Base-by-base conservation (phyloP, 2,888 invertebrate genomes). In the Xiphydria camelus region DNA sequence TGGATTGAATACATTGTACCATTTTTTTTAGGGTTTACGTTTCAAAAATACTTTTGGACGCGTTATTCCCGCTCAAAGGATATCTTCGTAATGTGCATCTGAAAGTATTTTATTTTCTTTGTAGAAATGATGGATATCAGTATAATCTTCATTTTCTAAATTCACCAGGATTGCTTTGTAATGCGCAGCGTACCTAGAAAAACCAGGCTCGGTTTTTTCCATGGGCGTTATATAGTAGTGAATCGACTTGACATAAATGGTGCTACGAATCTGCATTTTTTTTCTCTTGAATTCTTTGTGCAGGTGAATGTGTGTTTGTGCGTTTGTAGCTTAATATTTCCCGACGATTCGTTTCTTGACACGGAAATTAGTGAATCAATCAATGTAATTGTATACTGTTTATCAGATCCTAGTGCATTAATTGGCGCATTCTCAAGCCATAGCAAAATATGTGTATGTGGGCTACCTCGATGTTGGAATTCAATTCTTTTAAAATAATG, bases 1-100 rank as follows among this genome's bases (percentile, higher is more conserved):
- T 43, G 75, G 76, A 55, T 76, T 76, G 46, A 75, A 76, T 19
- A 65, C 34, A 49, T 75, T 76, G 29, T 66, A 57, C 68, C 70
- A 75, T 60, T 68, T 73, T 66, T 76, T 68, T 15, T 37, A 10
- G 19, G 67, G 64, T 41, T 43, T 35, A 17, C 74, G 57, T 59
- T 70, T 68, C 35, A 54, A 37, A 41, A 76, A 67, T 19, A 75
- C 51, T 52, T 40, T 62, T 53, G 75, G 70, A 61, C 73, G 47
- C 45, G 18, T 57, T 9, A 73, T 68, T 41, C 66, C 68, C 53
- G 71, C 66, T 53, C 54, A 22, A 53, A 48, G 15, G 15, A 64
- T 57, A 41, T 57, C 34, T 15, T 38, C 29, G 35, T 70, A 70
- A 45, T 68, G 35, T 32, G 63, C 59, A 56, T 64, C 60, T 15